Evolutionary conservation across 2,888 invertebrate genomes (phyloP).

Genomic region (Ptychoptera albimana): DNA sequence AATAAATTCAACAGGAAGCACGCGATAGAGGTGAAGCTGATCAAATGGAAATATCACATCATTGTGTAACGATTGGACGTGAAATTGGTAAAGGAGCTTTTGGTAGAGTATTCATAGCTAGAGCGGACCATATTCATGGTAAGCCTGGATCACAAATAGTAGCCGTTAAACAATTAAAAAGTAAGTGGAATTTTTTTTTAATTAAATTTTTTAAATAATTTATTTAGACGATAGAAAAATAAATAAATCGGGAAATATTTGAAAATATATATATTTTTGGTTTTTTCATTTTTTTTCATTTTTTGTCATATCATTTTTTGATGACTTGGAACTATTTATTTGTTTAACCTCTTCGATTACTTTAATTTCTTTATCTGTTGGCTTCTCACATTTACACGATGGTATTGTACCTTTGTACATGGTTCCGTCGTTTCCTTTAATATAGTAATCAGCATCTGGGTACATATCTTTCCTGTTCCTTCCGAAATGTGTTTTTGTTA

Average conservation of each 20-base stretch:
- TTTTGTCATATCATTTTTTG: no score
- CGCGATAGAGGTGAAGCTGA: slow-evolving; percentile 21
- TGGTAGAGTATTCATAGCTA: slow-evolving; percentile 53
- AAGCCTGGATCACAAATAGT: slow-evolving; percentile 39
- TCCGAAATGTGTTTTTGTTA: slow-evolving; percentile 23
- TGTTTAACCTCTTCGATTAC: no score
- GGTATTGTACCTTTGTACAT: background rate
- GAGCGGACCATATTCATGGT: slow-evolving; percentile 34
- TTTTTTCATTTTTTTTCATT: no score
- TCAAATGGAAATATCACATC: slow-evolving; percentile 22
- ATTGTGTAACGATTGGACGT: slow-evolving; percentile 23
- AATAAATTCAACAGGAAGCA: slow-evolving; percentile 18
- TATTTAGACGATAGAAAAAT: no score
- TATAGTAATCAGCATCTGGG: background rate
- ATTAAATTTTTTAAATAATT: no score
- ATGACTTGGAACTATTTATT: no score
- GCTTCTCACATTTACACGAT: background rate
- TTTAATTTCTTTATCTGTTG: no score
- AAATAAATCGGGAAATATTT: no score
- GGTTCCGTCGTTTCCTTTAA: background rate
- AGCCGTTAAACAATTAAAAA: slow-evolving; percentile 59
- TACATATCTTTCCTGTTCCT: background rate
- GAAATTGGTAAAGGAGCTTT: slow-evolving; percentile 60
- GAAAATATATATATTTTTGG: no score
- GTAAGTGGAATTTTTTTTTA: slow-evolving; percentile 26